Percentiles rank a stretch among this genome's conserved stretches.
These are phyloP conservation scores for Desoria tigrina DNA, from an alignment of 2,888 invertebrate genomes.

Conservation along the genomic window DNA sequence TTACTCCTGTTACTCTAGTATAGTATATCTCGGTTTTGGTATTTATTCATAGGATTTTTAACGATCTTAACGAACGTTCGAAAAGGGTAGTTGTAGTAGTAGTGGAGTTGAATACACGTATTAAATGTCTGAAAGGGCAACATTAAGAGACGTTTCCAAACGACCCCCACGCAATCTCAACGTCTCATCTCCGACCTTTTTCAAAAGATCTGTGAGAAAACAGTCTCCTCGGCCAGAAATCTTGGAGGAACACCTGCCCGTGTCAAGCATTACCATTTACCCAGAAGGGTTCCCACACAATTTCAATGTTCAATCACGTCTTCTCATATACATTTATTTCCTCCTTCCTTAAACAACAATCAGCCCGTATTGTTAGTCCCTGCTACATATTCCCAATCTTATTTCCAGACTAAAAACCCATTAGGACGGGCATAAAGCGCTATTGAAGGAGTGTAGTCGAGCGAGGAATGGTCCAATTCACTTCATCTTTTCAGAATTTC, in stretches of 20 bases:
- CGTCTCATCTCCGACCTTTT: conserved; percentile 40
- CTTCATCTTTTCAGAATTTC: neutral
- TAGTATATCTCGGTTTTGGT: too few species aligned
- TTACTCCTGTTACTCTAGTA: too few species aligned
- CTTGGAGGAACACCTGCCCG: conserved; percentile 45
- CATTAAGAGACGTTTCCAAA: conserved; percentile 5
- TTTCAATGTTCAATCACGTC: conserved; percentile 19
- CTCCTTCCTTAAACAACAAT: conserved; percentile 22
- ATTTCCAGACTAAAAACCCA: conserved; percentile 11
- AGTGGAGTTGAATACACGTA: neutral
- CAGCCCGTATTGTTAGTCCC: neutral
- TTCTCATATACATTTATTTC: conserved; percentile 20
- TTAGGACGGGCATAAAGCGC: neutral
- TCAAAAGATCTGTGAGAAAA: conserved; percentile 31
- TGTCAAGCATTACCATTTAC: conserved; percentile 35
- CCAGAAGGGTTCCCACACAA: conserved; percentile 41
- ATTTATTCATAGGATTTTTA: too few species aligned
- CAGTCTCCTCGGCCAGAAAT: conserved; percentile 33
- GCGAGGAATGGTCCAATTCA: neutral
- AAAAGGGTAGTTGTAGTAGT: neutral
- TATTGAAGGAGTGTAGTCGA: neutral
- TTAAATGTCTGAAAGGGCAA: neutral
- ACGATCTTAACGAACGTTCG: too few species aligned
- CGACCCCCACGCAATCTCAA: conserved; percentile 46
- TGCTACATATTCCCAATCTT: neutral